Base-by-base conservation (phyloP, 2,113 vertebrate genomes). In the Dunckerocampus dactyliophorus region DNA sequence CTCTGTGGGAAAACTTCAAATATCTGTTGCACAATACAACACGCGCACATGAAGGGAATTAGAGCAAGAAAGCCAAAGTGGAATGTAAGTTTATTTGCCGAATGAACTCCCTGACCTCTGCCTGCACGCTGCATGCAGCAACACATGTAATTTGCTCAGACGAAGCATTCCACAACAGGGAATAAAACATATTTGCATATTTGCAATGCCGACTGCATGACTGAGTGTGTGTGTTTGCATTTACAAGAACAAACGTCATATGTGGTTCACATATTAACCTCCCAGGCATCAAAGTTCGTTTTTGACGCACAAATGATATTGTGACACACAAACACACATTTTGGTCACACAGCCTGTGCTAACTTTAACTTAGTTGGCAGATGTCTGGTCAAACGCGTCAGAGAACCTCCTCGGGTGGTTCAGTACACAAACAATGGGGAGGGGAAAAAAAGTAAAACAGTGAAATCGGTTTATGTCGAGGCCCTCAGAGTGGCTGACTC, bases 211-310 rank as follows among this genome's bases (percentile, higher is more conserved):
- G 17, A 39, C 45, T 51, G 15, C 12, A 6, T 24, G 16, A 14
- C 21, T 46, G 0, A 19, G 14, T 49, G 49, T 8, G 21, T 60
- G 34, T 2, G 17, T 37, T 37, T 34, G 9, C 17, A 5, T 10
- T 39, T 6, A 39, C 63, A 48, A 53, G 57, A 43, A 47, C 24
- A 1, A 1, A 10, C 12, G 39, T 0, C n/a, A 28, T 49, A n/a
- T 67, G 43, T 34, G 34, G 81, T 57, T 81, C 55, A 80, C 55
- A 69, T 52, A 82, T 85, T 84, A 86, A 86, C 76, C 66, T 70
- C n/a, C 14, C 10, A 2, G 5, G 20, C 72, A 55, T 61, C 80
- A 84, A 84, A 73, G 81, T 76, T 65, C 72, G 56, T 42, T 62
- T 61, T 57, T 65, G 46, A 60, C 22, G 19, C 46, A 53, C 54